phyloP scores from a whole-genome alignment of 2,888 invertebrate genomes.

The Aphidius colemani region DNA sequence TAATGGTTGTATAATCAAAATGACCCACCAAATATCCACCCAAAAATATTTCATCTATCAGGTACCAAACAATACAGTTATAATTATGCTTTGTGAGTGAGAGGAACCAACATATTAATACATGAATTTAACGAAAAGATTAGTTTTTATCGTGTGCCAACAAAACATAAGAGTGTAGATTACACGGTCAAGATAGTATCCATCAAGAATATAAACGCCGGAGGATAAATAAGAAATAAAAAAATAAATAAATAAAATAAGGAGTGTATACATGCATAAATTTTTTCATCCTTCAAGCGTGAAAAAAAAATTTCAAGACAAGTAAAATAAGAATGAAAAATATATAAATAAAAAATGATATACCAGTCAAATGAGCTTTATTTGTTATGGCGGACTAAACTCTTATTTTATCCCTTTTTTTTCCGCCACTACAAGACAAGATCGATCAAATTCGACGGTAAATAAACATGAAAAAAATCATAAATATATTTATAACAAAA shows the following conservation, averaged over 20 bases:
- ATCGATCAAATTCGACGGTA: constrained; percentile 22
- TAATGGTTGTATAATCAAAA: no score
- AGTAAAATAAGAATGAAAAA: constrained; percentile 2
- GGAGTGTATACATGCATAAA: neutral
- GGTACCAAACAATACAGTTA: constrained; percentile 14
- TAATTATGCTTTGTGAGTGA: neutral
- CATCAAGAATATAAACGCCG: constrained; percentile 33
- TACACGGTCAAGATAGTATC: constrained; percentile 37
- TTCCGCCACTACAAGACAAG: constrained; percentile 1
- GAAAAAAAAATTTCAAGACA: neutral
- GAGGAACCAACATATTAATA: no score
- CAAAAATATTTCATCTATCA: no score
- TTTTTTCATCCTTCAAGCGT: no score
- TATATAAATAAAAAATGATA: constrained; percentile 20
- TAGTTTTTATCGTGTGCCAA: no score
- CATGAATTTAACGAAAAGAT: no score
- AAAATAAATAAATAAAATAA: constrained; percentile 6
- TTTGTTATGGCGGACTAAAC: constrained; percentile 16
- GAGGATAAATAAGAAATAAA: constrained; percentile 17
- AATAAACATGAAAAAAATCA: constrained; percentile 9
- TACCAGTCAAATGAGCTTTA: constrained; percentile 18
- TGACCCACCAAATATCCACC: no score
- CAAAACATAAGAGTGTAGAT: constrained; percentile 30
- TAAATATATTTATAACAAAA: constrained; percentile 8
- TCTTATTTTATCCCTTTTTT: constrained; percentile 1